These are phyloP conservation scores for Euclidia mi DNA, from an alignment of 2,888 invertebrate species.

Conservation along the genomic window DNA sequence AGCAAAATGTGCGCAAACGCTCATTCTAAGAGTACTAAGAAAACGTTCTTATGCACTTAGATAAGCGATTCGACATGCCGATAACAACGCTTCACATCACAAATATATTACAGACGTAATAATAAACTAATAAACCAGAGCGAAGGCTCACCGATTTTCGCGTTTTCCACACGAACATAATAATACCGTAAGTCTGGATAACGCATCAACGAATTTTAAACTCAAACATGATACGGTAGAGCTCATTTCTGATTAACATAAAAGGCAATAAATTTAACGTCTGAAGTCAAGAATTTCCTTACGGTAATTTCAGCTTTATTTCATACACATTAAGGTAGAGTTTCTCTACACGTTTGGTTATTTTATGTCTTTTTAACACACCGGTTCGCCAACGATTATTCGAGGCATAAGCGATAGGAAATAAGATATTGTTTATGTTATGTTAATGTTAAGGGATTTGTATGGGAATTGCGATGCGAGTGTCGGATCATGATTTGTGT, in stretches of 20 bases:
- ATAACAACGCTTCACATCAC: slow-evolving; percentile 5
- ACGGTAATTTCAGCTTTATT: background rate
- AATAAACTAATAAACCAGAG: slow-evolving; percentile 6
- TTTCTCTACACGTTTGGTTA: background rate
- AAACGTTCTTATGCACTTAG: background rate
- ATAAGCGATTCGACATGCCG: slow-evolving; percentile 4
- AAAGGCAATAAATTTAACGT: background rate
- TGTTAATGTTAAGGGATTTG: slow-evolving; percentile 6
- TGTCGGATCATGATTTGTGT: slow-evolving; percentile 14
- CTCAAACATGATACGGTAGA: background rate
- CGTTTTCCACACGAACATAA: slow-evolving; percentile 4
- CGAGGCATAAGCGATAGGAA: slow-evolving; percentile 6
- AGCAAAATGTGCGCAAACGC: background rate
- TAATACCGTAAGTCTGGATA: background rate
- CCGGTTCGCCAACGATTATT: background rate
- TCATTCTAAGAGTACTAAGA: background rate
- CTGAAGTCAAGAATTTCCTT: background rate
- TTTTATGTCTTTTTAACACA: background rate
- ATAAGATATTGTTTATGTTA: slow-evolving; percentile 13
- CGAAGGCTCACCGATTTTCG: slow-evolving; percentile 1
- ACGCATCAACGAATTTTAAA: slow-evolving; percentile 1
- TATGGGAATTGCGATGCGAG: slow-evolving; percentile 10
- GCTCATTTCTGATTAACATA: background rate
- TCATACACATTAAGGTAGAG: background rate
- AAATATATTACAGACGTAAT: slow-evolving; percentile 7